A percentile compares a stretch with the other conserved stretches of the same genome.
These are phyloP conservation scores for Trichoplusia ni DNA, from an alignment of 1,140 invertebrate species.

Conservation along the genomic window DNA sequence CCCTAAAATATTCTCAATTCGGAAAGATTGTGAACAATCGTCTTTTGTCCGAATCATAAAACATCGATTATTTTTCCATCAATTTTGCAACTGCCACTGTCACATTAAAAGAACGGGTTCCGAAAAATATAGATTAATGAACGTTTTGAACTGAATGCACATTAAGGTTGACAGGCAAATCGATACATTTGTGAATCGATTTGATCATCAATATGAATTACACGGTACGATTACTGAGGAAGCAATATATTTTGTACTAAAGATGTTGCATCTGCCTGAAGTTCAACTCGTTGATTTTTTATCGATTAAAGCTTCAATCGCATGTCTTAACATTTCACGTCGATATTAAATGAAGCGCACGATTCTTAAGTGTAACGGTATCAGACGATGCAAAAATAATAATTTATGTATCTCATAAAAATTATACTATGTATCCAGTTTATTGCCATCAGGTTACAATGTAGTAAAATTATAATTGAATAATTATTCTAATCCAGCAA, in stretches of 20 bases:
- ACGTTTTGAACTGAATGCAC: neutral
- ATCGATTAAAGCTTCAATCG: no score
- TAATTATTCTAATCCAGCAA: neutral
- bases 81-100: conserved; percentile 25
- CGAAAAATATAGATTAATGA: conserved; percentile 48
- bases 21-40: conserved; percentile 1
- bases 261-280: neutral
- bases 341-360: no score
- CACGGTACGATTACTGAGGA: conserved; percentile 48
- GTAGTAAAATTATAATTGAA: no score
- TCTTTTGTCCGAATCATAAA: conserved; percentile 14
- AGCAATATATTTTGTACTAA: neutral
- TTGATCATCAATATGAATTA: conserved; percentile 69
- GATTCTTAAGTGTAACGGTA: no score
- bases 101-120: conserved; percentile 41
- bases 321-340: no score
- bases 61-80: conserved; percentile 31
- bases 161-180: conserved; percentile 42
- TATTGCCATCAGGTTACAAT: no score
- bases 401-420: no score
- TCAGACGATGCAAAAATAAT: no score
- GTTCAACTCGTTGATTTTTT: neutral
- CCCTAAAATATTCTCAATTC: conserved; percentile 13
- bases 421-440: no score
- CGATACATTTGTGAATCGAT: conserved; percentile 51